Percentiles rank a stretch among this genome's conserved stretches.
Evolutionary conservation across 2,113 vertebrate species (phyloP).

Genomic region (Psephotus haematonotus): DNA sequence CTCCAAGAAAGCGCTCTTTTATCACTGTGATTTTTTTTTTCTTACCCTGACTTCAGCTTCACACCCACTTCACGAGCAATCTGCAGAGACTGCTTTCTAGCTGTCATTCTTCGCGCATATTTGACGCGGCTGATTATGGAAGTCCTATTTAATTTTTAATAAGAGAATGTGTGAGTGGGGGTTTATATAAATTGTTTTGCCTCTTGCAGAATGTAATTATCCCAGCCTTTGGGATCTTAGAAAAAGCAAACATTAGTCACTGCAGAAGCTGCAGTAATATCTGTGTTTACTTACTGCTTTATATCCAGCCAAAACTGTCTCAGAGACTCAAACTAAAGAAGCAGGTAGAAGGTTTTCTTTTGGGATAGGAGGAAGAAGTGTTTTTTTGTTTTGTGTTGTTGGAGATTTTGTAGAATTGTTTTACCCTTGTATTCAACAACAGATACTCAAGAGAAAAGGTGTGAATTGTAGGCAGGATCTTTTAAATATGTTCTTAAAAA

Average conservation of each 20-base stretch:
- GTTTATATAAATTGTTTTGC: not conserved
- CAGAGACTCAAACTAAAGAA: not conserved
- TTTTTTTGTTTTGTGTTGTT: not conserved
- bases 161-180: not conserved
- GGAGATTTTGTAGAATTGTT: not conserved
- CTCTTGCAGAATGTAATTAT: constrained; percentile 32
- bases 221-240: not conserved
- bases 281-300: not conserved
- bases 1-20: not conserved
- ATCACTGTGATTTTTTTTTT: not conserved
- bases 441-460: not conserved
- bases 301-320: not conserved
- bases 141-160: constrained; percentile 61
- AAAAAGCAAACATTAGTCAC: not conserved
- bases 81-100: not conserved
- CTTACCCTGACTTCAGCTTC: constrained; percentile 12
- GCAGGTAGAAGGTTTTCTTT: not conserved
- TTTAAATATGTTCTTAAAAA: not conserved
- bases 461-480: not conserved
- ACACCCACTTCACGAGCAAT: not conserved
- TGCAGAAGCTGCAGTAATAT: not conserved
- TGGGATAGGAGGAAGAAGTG: not conserved
- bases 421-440: not conserved
- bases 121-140: constrained; percentile 36
- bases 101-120: constrained; percentile 7